Evolutionary conservation across 1,140 invertebrate genomes (phyloP), one percentile per base, ranked within the genome.

Genomic region (Maconellicoccus hirsutus): DNA sequence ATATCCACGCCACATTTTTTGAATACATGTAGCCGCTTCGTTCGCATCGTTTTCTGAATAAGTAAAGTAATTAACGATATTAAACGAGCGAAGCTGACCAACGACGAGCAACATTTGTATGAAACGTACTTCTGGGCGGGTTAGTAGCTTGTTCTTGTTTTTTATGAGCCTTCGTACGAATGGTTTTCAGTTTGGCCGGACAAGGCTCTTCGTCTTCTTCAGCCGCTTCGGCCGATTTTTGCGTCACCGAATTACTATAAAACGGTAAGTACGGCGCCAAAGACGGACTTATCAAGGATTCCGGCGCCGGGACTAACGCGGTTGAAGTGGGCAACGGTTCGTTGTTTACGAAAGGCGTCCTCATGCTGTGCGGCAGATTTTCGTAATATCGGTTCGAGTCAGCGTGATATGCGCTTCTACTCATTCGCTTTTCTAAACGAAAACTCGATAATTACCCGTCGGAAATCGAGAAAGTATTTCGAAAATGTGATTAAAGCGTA

Each of bases 1-100:
- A 79, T 92, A 94, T 0, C 93, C 92, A 52, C 92, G 80, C 93
- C 93, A 96, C 77, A 89, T 85, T 77, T 88, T 88, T 80, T 95
- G 93, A 76, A 96, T 94, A 27, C 85, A 87, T 23, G 89, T 84
- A 0, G 91, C 92, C 25, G 91, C 86, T 73, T 79, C 79, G 74
- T 83, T 81, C 59, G 77, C 76, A 63, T 82, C 81, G 27, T 75
- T 75, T 80, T n/a, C 77, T 78, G 12, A 70, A 75, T 19, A 71
- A 6, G 19, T 4, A 21, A 21, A 10, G 8, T 19, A 42, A 26
- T 33, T 12, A n/a, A 33, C 29, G 29, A 33, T 33, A 33, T n/a
- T n/a, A n/a, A n/a, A n/a, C n/a, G n/a, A n/a, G n/a, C n/a, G n/a
- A n/a, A n/a, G n/a, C n/a, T n/a, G n/a, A n/a, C n/a, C n/a, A n/a